phyloP scores from a whole-genome alignment of 1,140 invertebrate genomes.

The Leptinotarsa lineolata region DNA sequence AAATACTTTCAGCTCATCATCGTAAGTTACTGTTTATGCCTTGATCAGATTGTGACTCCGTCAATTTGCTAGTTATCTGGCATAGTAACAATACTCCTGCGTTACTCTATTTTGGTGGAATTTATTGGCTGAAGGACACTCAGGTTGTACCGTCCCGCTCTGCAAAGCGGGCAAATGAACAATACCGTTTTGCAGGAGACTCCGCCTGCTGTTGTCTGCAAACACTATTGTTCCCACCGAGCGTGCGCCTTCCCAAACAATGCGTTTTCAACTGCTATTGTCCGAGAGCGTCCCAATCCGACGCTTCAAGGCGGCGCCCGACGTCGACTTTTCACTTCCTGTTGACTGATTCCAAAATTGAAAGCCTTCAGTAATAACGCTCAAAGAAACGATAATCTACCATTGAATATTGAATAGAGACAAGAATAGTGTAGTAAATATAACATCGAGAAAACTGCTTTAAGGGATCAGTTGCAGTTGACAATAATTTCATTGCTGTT shows the following conservation, averaged over 20 bases:
- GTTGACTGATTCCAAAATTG: neutral
- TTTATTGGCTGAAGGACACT: conserved; percentile 42
- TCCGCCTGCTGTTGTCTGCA: conserved; percentile 52
- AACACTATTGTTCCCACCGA: conserved; percentile 52
- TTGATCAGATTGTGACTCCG: too few species aligned
- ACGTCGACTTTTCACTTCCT: neutral
- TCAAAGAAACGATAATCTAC: too few species aligned
- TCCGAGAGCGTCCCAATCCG: conserved; percentile 52
- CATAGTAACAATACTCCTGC: neutral
- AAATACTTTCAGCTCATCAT: too few species aligned
- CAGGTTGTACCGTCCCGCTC: conserved; percentile 32
- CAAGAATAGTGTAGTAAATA: too few species aligned
- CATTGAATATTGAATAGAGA: too few species aligned
- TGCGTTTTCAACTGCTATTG: conserved; percentile 50
- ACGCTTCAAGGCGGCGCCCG: conserved; percentile 49
- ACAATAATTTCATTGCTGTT: too few species aligned
- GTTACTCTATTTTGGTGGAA: conserved; percentile 18
- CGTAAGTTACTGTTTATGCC: too few species aligned
- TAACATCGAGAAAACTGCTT: too few species aligned
- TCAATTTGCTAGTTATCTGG: too few species aligned
- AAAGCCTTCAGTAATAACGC: too few species aligned
- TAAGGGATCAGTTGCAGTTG: too few species aligned
- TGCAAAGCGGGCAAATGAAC: conserved; percentile 51
- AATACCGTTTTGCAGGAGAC: conserved; percentile 50
- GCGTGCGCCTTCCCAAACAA: conserved; percentile 51